phyloP scores from a whole-genome alignment of 2,888 invertebrate species.

The Lordiphosa andalusiaca region DNA sequence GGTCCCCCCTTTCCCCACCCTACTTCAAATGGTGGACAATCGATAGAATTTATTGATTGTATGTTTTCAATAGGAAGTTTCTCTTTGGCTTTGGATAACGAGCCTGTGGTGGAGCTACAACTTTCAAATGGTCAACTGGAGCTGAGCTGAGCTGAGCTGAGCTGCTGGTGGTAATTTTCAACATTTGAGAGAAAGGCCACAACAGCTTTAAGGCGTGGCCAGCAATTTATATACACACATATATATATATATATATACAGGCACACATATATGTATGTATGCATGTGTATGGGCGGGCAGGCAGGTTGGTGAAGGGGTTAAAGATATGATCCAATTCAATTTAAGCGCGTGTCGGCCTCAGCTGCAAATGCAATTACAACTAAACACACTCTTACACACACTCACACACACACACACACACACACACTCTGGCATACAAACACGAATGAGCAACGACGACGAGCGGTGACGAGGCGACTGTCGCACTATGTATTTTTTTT shows the following conservation, averaged over 20 bases:
- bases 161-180: conserved; percentile 6
- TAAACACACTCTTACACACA: conserved; percentile 36
- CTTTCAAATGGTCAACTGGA: conserved; percentile 10
- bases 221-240: conserved; percentile 11
- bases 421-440: conserved; percentile 29
- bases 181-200: conserved; percentile 18
- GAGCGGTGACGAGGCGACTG: conserved; percentile 15
- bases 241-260: conserved; percentile 5
- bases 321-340: conserved; percentile 25
- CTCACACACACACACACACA: background rate
- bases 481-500: conserved; percentile 11
- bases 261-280: background rate
- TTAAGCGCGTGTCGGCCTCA: conserved; percentile 47
- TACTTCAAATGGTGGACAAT: too few relatives aligned
- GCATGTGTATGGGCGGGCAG: background rate
- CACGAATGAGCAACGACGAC: conserved; percentile 36
- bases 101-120: too few relatives aligned
- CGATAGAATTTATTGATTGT: too few relatives aligned
- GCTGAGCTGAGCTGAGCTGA: conserved; percentile 30
- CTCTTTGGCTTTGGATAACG: too few relatives aligned
- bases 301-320: conserved; percentile 2
- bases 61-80: too few relatives aligned
- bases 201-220: conserved; percentile 24
- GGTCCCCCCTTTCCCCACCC: too few relatives aligned
- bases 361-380: conserved; percentile 67